Percentiles rank a stretch among this genome's conserved stretches.
Evolutionary conservation across 2,113 vertebrate species (phyloP).

Genomic region (Cottus gobio): DNA sequence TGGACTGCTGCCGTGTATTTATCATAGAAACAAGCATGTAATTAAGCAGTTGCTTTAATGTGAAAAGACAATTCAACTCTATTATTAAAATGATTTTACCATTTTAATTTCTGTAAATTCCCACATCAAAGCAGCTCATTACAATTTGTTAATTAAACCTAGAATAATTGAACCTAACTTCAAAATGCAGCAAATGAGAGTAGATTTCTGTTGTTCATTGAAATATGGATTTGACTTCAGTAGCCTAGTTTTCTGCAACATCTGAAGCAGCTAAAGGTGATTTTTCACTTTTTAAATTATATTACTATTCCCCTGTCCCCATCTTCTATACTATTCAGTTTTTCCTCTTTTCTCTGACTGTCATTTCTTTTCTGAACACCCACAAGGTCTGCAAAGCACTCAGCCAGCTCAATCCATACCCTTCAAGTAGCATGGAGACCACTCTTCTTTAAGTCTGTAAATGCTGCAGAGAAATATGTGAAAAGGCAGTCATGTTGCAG

Average conservation of each 20-base stretch:
- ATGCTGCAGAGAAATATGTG: slow-evolving; percentile 60
- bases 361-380: slow-evolving; percentile 57
- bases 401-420: slow-evolving; percentile 56
- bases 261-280: slow-evolving; percentile 64
- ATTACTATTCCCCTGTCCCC: slow-evolving; percentile 51
- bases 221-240: slow-evolving; percentile 67
- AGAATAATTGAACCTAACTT: slow-evolving; percentile 76
- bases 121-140: slow-evolving; percentile 79
- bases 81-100: slow-evolving; percentile 65
- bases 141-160: slow-evolving; percentile 76
- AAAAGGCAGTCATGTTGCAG: slow-evolving; percentile 70
- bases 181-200: slow-evolving; percentile 67
- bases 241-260: slow-evolving; percentile 58
- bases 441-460: slow-evolving; percentile 58
- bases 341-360: slow-evolving; percentile 39
- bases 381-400: slow-evolving; percentile 62
- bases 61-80: slow-evolving; percentile 66
- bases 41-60: slow-evolving; percentile 68
- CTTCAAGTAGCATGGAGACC: slow-evolving; percentile 59
- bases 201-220: slow-evolving; percentile 61
- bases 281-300: slow-evolving; percentile 61
- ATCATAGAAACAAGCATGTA: slow-evolving; percentile 45
- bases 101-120: slow-evolving; percentile 69
- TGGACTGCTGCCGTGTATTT: slow-evolving; percentile 42
- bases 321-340: slow-evolving; percentile 25